A percentile compares a stretch with the other conserved stretches of the same genome.
These are phyloP conservation scores for Drosophila putrida DNA, from an alignment of 2,888 invertebrate genomes.

Conservation along the genomic window DNA sequence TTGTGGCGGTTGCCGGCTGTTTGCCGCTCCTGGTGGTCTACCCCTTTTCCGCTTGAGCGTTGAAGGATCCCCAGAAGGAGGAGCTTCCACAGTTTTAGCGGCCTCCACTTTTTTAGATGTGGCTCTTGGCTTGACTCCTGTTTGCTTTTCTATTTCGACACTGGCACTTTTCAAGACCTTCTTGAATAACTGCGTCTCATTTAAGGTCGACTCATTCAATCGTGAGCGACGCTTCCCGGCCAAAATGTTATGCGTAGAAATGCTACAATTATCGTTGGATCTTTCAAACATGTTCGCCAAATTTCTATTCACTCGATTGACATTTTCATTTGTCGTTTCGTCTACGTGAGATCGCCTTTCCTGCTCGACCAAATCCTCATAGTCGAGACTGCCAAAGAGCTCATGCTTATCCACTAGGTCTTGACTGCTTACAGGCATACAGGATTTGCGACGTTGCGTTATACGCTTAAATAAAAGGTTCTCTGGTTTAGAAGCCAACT, in stretches of 20 bases:
- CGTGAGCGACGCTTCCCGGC: conserved; percentile 81
- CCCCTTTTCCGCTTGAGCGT: conserved; percentile 9
- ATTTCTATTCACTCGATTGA: conserved; percentile 34
- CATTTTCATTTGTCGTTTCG: not conserved
- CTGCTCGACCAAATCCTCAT: conserved; percentile 71
- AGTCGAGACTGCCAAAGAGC: conserved; percentile 62
- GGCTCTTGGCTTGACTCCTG: not conserved
- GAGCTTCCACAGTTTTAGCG: no score
- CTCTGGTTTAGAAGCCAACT: not conserved
- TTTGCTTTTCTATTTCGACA: not conserved
- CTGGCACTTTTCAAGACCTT: conserved; percentile 52
- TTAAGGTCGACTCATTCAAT: conserved; percentile 64
- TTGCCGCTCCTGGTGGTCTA: no score
- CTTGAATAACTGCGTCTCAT: conserved; percentile 67
- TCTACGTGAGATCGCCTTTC: conserved; percentile 40
- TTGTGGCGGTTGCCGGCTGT: no score
- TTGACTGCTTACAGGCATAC: conserved; percentile 68
- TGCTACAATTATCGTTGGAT: conserved; percentile 78
- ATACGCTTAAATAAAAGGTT: conserved; percentile 12
- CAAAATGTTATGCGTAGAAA: conserved; percentile 84
- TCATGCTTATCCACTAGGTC: conserved; percentile 67
- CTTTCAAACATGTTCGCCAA: conserved; percentile 76
- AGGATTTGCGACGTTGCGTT: conserved; percentile 59
- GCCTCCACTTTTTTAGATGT: no score
- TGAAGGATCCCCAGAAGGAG: no score